These are phyloP conservation scores for Cistogaster globosa DNA, from an alignment of 2,888 invertebrate species.

Conservation along the genomic window DNA sequence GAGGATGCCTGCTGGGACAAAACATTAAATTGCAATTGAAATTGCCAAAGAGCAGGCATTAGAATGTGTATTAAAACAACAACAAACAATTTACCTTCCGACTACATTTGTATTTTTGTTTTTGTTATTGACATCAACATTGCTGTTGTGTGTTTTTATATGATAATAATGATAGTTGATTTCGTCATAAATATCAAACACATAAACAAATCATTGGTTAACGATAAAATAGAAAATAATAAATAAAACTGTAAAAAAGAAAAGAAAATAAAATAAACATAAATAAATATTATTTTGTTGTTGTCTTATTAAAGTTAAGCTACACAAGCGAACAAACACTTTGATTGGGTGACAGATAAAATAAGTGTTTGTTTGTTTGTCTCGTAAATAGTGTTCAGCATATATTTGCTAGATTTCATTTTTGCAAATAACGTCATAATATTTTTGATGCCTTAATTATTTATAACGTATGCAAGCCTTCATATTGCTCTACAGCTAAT, in stretches of 20 bases:
- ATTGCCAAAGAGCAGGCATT: constrained; percentile 49
- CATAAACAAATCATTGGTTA: constrained; percentile 55
- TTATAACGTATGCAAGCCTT: not conserved
- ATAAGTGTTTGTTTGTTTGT: constrained; percentile 30
- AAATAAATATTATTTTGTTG: constrained; percentile 30
- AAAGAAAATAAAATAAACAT: not conserved
- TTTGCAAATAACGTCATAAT: constrained; percentile 42
- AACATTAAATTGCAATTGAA: constrained; percentile 60
- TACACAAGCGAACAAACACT: constrained; percentile 14
- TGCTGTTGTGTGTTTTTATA: constrained; percentile 18
- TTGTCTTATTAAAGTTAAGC: constrained; percentile 19
- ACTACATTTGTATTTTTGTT: constrained; percentile 15
- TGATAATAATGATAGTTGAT: constrained; percentile 58
- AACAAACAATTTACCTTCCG: constrained; percentile 34
- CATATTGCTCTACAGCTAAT: not conserved
- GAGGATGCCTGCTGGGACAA: constrained; percentile 54
- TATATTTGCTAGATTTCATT: not conserved
- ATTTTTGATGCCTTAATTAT: constrained; percentile 57
- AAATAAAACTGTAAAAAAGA: not conserved
- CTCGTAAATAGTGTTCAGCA: not conserved
- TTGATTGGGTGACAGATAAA: constrained; percentile 9
- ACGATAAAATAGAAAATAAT: not conserved
- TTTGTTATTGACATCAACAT: constrained; percentile 22
- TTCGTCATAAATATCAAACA: constrained; percentile 62
- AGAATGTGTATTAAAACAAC: constrained; percentile 43